Percentiles rank a stretch among this genome's conserved stretches.
These are phyloP conservation scores for Drosophila lini DNA, from an alignment of 1,140 invertebrate species.

Conservation along the genomic window DNA sequence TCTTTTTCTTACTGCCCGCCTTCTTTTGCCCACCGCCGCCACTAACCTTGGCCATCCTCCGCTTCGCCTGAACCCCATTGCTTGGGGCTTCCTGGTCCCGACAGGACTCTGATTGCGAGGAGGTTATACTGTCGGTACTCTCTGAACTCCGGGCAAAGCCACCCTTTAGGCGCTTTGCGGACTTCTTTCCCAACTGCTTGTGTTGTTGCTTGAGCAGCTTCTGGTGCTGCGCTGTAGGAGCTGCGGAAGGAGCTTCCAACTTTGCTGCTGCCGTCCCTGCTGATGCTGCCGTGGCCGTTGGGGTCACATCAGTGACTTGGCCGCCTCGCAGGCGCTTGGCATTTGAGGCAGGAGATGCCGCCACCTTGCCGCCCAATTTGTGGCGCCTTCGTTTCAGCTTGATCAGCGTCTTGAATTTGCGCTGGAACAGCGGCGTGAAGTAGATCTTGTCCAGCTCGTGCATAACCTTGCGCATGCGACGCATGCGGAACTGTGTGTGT, in stretches of 20 bases:
- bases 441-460: slow-evolving; percentile 78
- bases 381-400: slow-evolving; percentile 58
- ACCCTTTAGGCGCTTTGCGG: background rate
- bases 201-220: background rate
- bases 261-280: background rate
- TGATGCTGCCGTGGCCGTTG: background rate
- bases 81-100: background rate
- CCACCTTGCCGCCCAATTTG: slow-evolving; percentile 44
- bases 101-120: slow-evolving; percentile 39
- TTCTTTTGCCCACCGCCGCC: slow-evolving; percentile 8
- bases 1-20: slow-evolving; percentile 40
- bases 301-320: background rate
- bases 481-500: slow-evolving; percentile 61
- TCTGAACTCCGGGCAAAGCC: slow-evolving; percentile 35
- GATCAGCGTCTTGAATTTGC: slow-evolving; percentile 68
- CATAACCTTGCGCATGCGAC: slow-evolving; percentile 80
- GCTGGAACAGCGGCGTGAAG: slow-evolving; percentile 75
- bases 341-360: background rate
- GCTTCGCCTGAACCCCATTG: background rate
- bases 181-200: slow-evolving; percentile 3
- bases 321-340: slow-evolving; percentile 41
- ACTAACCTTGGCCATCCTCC: background rate
- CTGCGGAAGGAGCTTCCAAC: background rate
- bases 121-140: slow-evolving; percentile 27
- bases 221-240: background rate